Evolutionary conservation across 2,797 vertebrate genomes (phyloP), one percentile per base, ranked within the genome.

Genomic region (Urophycis tenuis): DNA sequence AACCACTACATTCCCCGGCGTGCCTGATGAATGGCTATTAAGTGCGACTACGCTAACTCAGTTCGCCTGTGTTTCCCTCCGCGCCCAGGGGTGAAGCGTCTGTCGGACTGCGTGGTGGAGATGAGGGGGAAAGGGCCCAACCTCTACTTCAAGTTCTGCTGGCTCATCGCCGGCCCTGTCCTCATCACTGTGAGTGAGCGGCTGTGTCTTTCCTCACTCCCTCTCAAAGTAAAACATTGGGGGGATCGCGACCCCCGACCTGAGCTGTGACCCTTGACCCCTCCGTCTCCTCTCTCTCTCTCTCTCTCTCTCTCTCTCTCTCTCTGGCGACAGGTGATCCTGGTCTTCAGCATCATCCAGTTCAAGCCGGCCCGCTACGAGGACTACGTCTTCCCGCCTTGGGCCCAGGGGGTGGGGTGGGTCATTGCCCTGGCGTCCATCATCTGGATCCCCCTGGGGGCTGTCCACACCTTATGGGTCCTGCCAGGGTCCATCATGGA

Each of bases 391-490:
- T 94, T 94, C 85, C 93, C 93, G 19, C 74, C 85, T 12, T 94
- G 93, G 93, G 92, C 91, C 85, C 93, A 94, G 83, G 92, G 92
- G 10, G 72, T 94, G 0, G 93, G 93, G 45, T 94, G 93, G 93
- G 22, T 92, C 71, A 91, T 94, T 0, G 89, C 93, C 36, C 29
- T 94, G 87, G 87, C 86, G 0, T 94, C 93, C 70, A 92, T 94
- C 75, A 90, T 94, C 80, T 94, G 93, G 93, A 94, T 94, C 64
- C 93, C 93, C 35, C 35, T 93, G 32, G 92, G 81, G 39, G 92
- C 88, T 1, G 3, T 90, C 74, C 93, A 94, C 87, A 94, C 93
- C 1, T 33, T 94, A 78, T 93, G 91, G 91, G 86, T 92, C 73
- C 88, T 93, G 34, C 91, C 92, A 39, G 93, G 93, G 34, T 90